Evolutionary conservation across 2,113 vertebrate genomes (phyloP), one percentile per base, ranked within the genome.

Genomic region (Microtus pennsylvanicus): DNA sequence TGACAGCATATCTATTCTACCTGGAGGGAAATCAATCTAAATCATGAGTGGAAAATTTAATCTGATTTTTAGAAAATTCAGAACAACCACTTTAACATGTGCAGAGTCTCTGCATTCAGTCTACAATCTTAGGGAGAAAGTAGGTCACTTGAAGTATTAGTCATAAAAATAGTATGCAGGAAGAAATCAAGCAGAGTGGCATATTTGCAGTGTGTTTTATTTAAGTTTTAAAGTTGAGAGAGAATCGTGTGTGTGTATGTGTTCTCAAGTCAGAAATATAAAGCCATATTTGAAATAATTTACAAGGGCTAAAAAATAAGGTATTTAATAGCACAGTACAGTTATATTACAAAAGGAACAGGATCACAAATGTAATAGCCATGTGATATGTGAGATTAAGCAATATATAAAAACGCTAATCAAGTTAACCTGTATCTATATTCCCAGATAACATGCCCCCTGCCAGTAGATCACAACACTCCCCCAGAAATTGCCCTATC

Each of bases 261-360:
- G 35, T 58, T 86, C 89, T 89, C 78, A 97, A 42, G 26, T 89
- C 67, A 95, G 30, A 17, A 94, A 93, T 17, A 70, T 13, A 87
- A 70, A 85, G 61, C 0, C 61, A 30, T 82, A 67, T 61, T 91
- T 94, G 8, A 21, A 4, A 50, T 77, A 6, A 6, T 26, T 33
- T 3, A 81, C 0, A 89, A 3, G 38, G n/a, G 67, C 45, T 92
- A 6, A 70, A 95, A 94, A 52, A 26, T 30, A 69, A 45, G 13
- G 1, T 12, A 75, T 78, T 65, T 72, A 45, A 80, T 92, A 24
- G 14, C 67, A 82, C 2, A 63, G 85, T 86, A 8, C 16, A 30
- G 45, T 72, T 70, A 7, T 83, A 65, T 4, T 11, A 70, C 47
- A n/a, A 92, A 55, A 0, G 58, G 2, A 16, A 2, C 17, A 11